A percentile compares a stretch with the other conserved stretches of the same genome.
Conservation (phyloP, 2,797 vertebrate genomes). For the Apogon talboti region DNA sequence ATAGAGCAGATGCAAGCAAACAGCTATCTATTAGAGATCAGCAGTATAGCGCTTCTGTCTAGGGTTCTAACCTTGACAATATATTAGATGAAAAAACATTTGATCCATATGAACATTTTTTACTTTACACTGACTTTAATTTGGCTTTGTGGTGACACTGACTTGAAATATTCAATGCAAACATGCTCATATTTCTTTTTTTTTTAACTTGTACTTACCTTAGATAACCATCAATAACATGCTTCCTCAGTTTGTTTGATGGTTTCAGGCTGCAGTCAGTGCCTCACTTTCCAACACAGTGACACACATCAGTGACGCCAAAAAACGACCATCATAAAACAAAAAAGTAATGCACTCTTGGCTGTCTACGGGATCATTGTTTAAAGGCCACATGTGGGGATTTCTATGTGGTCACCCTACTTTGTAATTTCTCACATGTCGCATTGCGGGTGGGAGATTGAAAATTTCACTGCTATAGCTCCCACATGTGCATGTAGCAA, state of each 20-base stretch:
- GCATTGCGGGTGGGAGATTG: conserved; percentile 22
- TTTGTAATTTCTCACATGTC: conserved; percentile 3
- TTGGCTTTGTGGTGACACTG: not conserved
- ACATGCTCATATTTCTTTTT: not conserved
- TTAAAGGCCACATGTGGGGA: conserved; percentile 10
- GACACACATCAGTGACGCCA: not conserved
- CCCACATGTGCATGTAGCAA: conserved; percentile 13
- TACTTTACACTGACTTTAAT: not conserved
- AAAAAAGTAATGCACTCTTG: conserved; percentile 12
- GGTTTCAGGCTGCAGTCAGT: not conserved
- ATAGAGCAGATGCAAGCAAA: not conserved
- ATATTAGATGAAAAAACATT: not conserved
- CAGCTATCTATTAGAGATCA: not conserved
- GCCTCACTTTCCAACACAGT: not conserved
- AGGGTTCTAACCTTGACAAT: conserved; percentile 12
- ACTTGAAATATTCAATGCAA: not conserved
- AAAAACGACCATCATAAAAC: conserved; percentile 8
- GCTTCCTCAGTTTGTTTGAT: not conserved
- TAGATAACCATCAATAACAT: not conserved
- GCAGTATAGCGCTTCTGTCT: not conserved
- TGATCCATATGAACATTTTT: not conserved
- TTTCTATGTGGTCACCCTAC: conserved; percentile 10
- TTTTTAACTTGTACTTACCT: conserved; percentile 1
- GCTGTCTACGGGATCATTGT: not conserved
- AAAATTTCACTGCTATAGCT: conserved; percentile 17